A percentile compares a stretch with the other conserved stretches of the same genome.
Evolutionary conservation across 2,888 invertebrate species (phyloP).

Genomic region (Coleophora flavipennella): DNA sequence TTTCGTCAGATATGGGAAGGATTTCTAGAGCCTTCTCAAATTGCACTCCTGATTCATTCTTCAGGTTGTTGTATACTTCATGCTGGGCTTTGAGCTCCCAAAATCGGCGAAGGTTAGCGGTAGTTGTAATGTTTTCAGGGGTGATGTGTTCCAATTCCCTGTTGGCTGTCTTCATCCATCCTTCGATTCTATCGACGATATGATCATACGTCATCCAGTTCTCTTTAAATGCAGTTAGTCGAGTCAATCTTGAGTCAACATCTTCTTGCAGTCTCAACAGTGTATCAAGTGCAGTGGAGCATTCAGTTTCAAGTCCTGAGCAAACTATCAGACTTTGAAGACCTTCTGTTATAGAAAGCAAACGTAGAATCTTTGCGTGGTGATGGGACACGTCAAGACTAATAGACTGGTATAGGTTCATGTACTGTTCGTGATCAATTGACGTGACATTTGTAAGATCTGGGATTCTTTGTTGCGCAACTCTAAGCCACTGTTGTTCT

Average conservation of each 20-base stretch:
- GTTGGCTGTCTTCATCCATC: conserved; percentile 83
- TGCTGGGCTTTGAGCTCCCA: conserved; percentile 93
- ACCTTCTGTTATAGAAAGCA: conserved; percentile 80
- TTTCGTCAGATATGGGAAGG: conserved; percentile 87
- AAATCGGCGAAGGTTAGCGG: conserved; percentile 84
- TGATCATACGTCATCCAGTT: conserved; percentile 84
- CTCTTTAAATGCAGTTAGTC: conserved; percentile 82
- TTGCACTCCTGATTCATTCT: conserved; percentile 79
- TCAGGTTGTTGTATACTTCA: conserved; percentile 85
- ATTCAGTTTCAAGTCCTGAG: conserved; percentile 81
- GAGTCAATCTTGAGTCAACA: conserved; percentile 80
- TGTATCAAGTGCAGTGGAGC: conserved; percentile 80
- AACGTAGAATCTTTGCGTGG: conserved; percentile 82
- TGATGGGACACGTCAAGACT: conserved; percentile 86
- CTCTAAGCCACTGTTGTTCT: conserved; percentile 86
- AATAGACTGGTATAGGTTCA: conserved; percentile 85
- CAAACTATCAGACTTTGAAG: conserved; percentile 83
- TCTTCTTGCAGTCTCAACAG: conserved; percentile 82
- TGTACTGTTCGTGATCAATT: conserved; percentile 87
- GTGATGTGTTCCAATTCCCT: conserved; percentile 78
- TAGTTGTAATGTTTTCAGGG: conserved; percentile 74
- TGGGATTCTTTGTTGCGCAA: conserved; percentile 87
- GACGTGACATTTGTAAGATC: conserved; percentile 86
- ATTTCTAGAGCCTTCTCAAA: conserved; percentile 85
- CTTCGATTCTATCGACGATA: conserved; percentile 80